Percentiles rank a stretch among this genome's conserved stretches.
Evolutionary conservation across 1,140 invertebrate species (phyloP).

Genomic region (roundworm (Caenorhabditis elegans)): WBcel235 BX284605.5:15474001-15474500

Average conservation of each 20-base stretch:
- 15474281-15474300: no score
- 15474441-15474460: background rate
- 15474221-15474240: conserved; percentile 47
- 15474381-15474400: conserved; percentile 42
- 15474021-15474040: conserved; percentile 53
- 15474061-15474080: conserved; percentile 46
- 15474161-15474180: conserved; percentile 52
- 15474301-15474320: no score
- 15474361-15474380: background rate
- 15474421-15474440: conserved; percentile 44
- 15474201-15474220: conserved; percentile 48
- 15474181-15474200: conserved; percentile 62
- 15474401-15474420: conserved; percentile 32
- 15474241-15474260: conserved; percentile 47
- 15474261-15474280: background rate
- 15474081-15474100: conserved; percentile 32
- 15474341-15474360: background rate
- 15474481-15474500: conserved; percentile 37
- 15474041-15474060: conserved; percentile 40
- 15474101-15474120: conserved; percentile 46
- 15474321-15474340: no score
- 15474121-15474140: conserved; percentile 41
- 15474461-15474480: conserved; percentile 47
- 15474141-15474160: conserved; percentile 54
- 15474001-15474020: conserved; percentile 49